Evolutionary conservation across 1,140 invertebrate genomes (phyloP), one percentile per base, ranked within the genome.

Genomic region (Himalopsyche phryganea): DNA sequence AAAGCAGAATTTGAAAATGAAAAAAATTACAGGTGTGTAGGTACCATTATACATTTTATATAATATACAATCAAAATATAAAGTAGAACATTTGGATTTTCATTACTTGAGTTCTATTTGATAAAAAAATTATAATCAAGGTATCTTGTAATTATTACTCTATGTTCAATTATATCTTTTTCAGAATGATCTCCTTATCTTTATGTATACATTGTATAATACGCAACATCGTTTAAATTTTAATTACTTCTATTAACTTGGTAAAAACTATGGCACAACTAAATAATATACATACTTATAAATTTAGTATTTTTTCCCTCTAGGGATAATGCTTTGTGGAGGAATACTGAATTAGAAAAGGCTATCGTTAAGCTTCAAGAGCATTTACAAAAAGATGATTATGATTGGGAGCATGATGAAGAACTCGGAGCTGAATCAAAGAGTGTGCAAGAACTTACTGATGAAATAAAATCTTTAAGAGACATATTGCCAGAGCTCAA

Each of bases 1-100:
- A 77, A 71, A 72, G 68, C 57, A 50, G 77, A 79, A 67, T 61
- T 76, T 50, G 75, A 79, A 51, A 74, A 77, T 52, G 77, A 79
- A 69, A 79, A 74, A 61, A 68, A 68, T 35, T 73, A 69, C 65
- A 73, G 75, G 75, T 78, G 50, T 49, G 61, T 28, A 23, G 14
- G 48, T 13, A 58, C 11, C 45, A 6, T 9, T 23, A 6, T 55
- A 44, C 13, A 20, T 35, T 13, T 17, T 46, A 33, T 20, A 38
- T 51, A 36, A 41, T 48, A 33, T 35, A 42, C 41, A 45, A 19
- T 42, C 35, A 32, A 41, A 19, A 46, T 14, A 38, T 17, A 1
- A 28, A 19, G 7, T 14, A 18, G 28, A 40, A n/a, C 20, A 11
- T 35, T 40, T 45, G 20, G 35, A n/a, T 55, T 44, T 60, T 11